Percentiles rank a stretch among this genome's conserved stretches.
These are phyloP conservation scores for Tragulus kanchil DNA, from an alignment of 2,113 vertebrate species.

Conservation along the genomic window DNA sequence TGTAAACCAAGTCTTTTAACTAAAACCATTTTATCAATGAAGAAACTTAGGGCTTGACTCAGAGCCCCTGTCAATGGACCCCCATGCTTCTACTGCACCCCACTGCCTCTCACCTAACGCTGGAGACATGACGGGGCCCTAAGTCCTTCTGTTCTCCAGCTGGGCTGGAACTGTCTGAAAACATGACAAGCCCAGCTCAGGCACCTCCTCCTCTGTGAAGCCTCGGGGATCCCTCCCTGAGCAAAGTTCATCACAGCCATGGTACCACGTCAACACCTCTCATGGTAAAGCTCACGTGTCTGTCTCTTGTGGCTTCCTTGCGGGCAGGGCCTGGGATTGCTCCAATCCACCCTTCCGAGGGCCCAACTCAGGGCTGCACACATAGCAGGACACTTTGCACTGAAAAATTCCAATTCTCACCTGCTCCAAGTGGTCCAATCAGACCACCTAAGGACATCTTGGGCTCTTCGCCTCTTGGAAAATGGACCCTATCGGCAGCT, in stretches of 20 bases:
- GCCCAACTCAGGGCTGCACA: background rate
- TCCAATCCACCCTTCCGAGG: background rate
- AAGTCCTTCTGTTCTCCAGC: background rate
- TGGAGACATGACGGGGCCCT: background rate
- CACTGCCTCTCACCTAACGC: background rate
- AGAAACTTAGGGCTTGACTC: background rate
- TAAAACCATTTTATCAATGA: background rate
- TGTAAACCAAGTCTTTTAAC: background rate
- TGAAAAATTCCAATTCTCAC: background rate
- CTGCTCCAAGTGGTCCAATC: background rate
- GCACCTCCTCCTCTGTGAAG: background rate
- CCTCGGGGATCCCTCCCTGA: background rate
- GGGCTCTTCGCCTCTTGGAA: background rate
- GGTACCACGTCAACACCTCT: too few species aligned
- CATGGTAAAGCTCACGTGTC: rapidly evolving
- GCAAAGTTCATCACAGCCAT: background rate
- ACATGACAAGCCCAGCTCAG: background rate
- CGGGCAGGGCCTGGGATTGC: background rate
- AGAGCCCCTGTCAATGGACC: background rate
- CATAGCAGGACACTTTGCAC: background rate
- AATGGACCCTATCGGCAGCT: background rate
- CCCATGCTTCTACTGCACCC: background rate
- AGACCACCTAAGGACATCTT: background rate
- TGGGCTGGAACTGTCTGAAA: background rate
- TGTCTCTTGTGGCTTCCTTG: background rate